These are phyloP conservation scores for Gasteruption jaculator DNA, from an alignment of 2,888 invertebrate genomes.

Conservation along the genomic window DNA sequence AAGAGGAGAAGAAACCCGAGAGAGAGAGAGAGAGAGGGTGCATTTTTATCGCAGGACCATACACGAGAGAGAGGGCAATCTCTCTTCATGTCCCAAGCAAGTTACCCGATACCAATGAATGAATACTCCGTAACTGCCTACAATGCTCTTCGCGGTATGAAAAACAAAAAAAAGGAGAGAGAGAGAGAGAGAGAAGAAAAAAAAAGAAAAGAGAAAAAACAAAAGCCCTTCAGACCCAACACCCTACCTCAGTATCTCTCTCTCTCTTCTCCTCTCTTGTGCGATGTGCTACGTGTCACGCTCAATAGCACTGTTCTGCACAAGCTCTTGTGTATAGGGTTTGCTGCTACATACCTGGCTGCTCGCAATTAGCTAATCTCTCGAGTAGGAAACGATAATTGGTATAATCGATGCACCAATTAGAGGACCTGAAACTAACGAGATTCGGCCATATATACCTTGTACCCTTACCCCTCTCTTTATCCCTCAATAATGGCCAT, in stretches of 20 bases:
- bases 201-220: no score
- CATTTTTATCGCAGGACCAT: conserved; percentile 25
- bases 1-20: background rate
- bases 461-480: no score
- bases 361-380: no score
- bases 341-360: no score
- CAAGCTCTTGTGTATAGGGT: conserved; percentile 23
- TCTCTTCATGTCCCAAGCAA: no score
- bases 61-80: no score
- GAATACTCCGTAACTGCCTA: conserved; percentile 34
- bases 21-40: conserved; percentile 2
- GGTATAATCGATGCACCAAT: conserved; percentile 46
- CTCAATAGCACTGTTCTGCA: conserved; percentile 28
- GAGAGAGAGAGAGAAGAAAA: background rate
- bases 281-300: conserved; percentile 27
- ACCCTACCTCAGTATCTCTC: conserved; percentile 3
- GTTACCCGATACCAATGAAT: conserved; percentile 47
- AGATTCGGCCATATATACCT: conserved; percentile 36
- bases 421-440: conserved; percentile 39
- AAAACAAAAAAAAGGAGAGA: conserved; percentile 2
- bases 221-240: conserved; percentile 19
- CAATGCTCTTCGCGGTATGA: conserved; percentile 28
- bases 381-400: conserved; percentile 46
- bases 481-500: no score
- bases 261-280: conserved; percentile 5